A percentile compares a stretch with the other conserved stretches of the same genome.
phyloP scores from a whole-genome alignment of 2,113 vertebrate genomes.

The Neofelis nebulosa region DNA sequence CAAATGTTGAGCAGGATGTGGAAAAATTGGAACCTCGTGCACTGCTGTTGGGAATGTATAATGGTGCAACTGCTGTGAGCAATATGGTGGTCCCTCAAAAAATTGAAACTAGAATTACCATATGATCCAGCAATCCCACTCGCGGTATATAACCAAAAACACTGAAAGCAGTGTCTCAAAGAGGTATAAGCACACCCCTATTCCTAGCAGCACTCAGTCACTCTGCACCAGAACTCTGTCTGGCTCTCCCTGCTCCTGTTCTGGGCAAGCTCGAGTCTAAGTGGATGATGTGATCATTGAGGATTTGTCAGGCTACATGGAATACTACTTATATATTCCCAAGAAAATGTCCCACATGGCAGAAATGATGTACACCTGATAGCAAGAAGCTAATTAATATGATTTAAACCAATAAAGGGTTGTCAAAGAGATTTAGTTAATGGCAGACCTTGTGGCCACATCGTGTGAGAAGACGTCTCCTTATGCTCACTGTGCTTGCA shows the following conservation, averaged over 20 bases:
- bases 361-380: slow-evolving; percentile 99
- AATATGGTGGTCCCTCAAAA: background rate
- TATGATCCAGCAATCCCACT: background rate
- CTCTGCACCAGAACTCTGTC: slow-evolving; percentile 90
- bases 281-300: slow-evolving; percentile 99
- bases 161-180: background rate
- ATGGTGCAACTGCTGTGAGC: background rate
- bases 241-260: slow-evolving; percentile 94
- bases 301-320: slow-evolving; percentile 98
- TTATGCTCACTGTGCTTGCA: slow-evolving; percentile 85
- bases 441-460: slow-evolving; percentile 73
- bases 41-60: background rate
- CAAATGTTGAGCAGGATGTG: background rate
- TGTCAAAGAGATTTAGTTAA: slow-evolving; percentile 70
- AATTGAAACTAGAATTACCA: background rate
- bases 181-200: background rate
- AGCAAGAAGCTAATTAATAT: background rate
- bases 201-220: slow-evolving; percentile 65
- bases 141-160: background rate
- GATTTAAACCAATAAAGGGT: slow-evolving; percentile 75
- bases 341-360: slow-evolving; percentile 99
- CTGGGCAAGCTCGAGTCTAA: slow-evolving; percentile 95
- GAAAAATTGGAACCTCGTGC: background rate
- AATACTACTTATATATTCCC: slow-evolving; percentile 97
- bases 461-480: slow-evolving; percentile 74